These are phyloP conservation scores for Eolophus roseicapilla DNA, from an alignment of 2,113 vertebrate species.

Conservation along the genomic window DNA sequence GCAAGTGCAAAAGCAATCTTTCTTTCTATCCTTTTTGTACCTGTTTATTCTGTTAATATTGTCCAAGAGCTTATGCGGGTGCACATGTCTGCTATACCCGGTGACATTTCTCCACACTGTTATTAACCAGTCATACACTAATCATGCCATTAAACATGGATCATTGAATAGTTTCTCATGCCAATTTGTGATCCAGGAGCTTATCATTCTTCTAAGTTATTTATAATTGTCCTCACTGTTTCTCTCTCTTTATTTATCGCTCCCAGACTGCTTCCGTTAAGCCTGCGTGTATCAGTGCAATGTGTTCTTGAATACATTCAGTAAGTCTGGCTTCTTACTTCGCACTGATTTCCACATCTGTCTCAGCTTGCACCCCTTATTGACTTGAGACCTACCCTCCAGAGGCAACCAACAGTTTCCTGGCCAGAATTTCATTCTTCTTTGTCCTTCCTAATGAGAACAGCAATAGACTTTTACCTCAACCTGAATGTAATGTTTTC, in stretches of 20 bases:
- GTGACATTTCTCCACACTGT: not conserved
- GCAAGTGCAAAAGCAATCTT: not conserved
- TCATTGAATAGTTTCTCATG: constrained; percentile 35
- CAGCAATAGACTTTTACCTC: not conserved
- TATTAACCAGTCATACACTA: constrained; percentile 58
- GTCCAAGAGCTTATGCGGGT: constrained; percentile 8
- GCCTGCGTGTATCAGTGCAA: not conserved
- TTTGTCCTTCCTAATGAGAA: not conserved
- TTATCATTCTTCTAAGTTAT: constrained; percentile 46
- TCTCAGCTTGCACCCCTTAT: not conserved
- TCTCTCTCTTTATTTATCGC: constrained; percentile 31
- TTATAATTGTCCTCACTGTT: constrained; percentile 43
- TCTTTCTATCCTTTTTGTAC: not conserved
- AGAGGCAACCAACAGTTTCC: not conserved
- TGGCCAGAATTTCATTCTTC: not conserved
- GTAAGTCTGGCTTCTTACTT: not conserved
- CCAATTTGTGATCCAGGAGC: constrained; percentile 38
- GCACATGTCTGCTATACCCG: not conserved
- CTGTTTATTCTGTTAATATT: not conserved
- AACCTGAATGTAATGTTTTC: not conserved
- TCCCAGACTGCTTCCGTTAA: constrained; percentile 12
- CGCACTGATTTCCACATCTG: not conserved
- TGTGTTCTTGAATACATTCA: not conserved
- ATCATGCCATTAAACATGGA: constrained; percentile 30
- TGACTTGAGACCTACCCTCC: not conserved